These are phyloP conservation scores for Copidosoma aretas DNA, from an alignment of 2,888 invertebrate species.

Conservation along the genomic window DNA sequence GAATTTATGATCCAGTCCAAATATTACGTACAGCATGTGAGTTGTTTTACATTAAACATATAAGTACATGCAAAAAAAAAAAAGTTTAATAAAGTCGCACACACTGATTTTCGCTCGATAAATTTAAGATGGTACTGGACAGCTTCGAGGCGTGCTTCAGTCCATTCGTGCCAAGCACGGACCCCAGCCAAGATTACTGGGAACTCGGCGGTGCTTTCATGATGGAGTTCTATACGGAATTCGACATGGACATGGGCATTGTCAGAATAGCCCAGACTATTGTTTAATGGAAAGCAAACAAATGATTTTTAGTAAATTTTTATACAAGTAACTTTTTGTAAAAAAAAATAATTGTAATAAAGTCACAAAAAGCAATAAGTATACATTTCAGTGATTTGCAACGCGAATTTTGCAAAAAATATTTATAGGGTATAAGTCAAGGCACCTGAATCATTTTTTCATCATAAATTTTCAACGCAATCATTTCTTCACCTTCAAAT, in stretches of 20 bases:
- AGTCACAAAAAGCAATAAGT: no score
- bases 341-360: no score
- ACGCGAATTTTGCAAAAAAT: no score
- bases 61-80: no score
- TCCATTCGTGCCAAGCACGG: slow-evolving; percentile 57
- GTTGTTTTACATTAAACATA: no score
- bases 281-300: slow-evolving; percentile 34
- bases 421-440: no score
- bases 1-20: slow-evolving; percentile 68
- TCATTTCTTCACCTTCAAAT: no score
- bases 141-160: slow-evolving; percentile 62
- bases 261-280: slow-evolving; percentile 62
- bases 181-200: slow-evolving; percentile 53
- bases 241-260: slow-evolving; percentile 58
- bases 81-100: not conserved
- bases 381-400: no score
- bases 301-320: no score
- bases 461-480: no score
- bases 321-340: no score
- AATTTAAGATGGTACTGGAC: slow-evolving; percentile 56
- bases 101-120: slow-evolving; percentile 7
- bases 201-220: slow-evolving; percentile 64
- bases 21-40: slow-evolving; percentile 68
- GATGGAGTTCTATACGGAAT: slow-evolving; percentile 64
- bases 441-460: no score